These are phyloP conservation scores for Micrastur ruficollis DNA, from an alignment of 2,797 vertebrate genomes.

Conservation along the genomic window DNA sequence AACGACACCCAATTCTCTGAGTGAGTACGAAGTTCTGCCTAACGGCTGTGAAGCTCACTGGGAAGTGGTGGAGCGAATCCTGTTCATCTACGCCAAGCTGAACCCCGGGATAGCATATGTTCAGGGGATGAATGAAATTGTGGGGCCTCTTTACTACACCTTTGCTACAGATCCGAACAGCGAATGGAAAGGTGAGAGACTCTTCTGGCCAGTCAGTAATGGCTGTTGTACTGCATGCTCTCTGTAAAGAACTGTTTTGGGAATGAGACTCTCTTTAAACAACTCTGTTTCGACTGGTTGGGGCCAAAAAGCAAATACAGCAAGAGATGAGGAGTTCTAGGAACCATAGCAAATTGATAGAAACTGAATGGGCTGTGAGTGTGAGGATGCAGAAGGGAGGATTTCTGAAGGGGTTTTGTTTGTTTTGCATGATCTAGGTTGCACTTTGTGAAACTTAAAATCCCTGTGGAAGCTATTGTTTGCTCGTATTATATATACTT, in stretches of 20 bases:
- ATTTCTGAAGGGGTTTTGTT: background rate
- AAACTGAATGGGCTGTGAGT: background rate
- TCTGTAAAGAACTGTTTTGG: background rate
- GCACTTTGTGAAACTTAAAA: background rate
- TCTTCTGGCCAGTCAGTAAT: background rate
- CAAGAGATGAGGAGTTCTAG: background rate
- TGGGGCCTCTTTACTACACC: slow-evolving; percentile 96
- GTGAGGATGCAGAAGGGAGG: background rate
- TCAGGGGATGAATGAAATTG: slow-evolving; percentile 98
- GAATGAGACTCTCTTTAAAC: background rate
- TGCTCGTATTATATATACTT: background rate
- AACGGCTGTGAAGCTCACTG: slow-evolving; percentile 93
- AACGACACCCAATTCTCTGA: slow-evolving; percentile 80
- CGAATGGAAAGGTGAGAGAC: slow-evolving; percentile 88
- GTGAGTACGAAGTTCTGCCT: slow-evolving; percentile 89
- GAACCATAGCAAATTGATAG: background rate
- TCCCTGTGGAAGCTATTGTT: background rate
- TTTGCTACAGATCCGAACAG: slow-evolving; percentile 93
- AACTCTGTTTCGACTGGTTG: background rate
- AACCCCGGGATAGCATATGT: slow-evolving; percentile 97
- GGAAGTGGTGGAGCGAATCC: slow-evolving; percentile 97
- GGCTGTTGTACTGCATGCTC: background rate
- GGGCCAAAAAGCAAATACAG: background rate
- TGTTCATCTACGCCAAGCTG: slow-evolving; percentile 98
- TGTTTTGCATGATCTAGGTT: background rate